Percentiles rank a stretch among this genome's conserved stretches.
Conservation (phyloP, 2,113 vertebrate species). For the Charina bottae region DNA sequence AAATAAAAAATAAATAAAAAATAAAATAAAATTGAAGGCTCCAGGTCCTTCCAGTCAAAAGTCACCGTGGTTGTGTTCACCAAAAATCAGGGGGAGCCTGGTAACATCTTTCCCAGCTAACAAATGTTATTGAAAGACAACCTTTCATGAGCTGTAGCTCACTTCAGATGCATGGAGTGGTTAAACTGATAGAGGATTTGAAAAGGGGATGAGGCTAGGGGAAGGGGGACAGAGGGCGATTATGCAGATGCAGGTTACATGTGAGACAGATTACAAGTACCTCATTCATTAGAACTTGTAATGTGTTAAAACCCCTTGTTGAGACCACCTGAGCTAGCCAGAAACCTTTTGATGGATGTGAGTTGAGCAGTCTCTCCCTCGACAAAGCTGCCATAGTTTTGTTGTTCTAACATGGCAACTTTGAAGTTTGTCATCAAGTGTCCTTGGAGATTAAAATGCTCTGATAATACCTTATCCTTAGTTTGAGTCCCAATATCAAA, state of each 20-base stretch:
- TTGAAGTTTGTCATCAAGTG: neutral
- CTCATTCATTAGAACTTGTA: too few relatives aligned
- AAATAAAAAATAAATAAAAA: too few relatives aligned
- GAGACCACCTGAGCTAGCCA: neutral
- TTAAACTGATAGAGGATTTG: too few relatives aligned
- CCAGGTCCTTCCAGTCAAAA: neutral
- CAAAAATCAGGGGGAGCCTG: neutral
- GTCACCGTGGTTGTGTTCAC: neutral
- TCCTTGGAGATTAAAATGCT: neutral
- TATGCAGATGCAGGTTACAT: too few relatives aligned
- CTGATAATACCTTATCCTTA: neutral
- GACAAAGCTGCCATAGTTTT: neutral
- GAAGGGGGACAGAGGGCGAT: too few relatives aligned
- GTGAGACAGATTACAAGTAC: neutral
- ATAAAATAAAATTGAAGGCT: neutral
- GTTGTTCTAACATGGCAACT: neutral
- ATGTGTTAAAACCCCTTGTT: neutral
- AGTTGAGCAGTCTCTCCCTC: neutral
- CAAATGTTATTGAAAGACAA: neutral
- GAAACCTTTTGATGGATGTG: neutral
- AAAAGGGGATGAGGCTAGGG: too few relatives aligned
- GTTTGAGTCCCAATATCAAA: neutral
- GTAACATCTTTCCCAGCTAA: neutral
- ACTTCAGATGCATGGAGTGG: too few relatives aligned
- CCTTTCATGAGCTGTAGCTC: too few relatives aligned